Evolutionary conservation across 2,113 vertebrate species (phyloP), one percentile per base, ranked within the genome.

Genomic region (Pelvicachromis taeniatus): DNA sequence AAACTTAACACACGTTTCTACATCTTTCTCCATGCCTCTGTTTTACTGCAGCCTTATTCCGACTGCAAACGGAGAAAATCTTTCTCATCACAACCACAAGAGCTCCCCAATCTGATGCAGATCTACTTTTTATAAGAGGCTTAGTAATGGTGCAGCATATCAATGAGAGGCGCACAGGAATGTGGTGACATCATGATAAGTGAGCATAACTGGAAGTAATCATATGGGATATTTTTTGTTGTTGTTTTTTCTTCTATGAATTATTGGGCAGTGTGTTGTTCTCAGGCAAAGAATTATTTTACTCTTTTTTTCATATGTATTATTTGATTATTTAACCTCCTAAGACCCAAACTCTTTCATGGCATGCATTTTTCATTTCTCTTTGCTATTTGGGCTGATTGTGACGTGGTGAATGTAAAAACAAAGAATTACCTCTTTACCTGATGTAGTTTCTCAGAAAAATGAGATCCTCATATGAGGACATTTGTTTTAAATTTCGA

Each of bases 1-100:
- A 75, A 80, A 80, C 11, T 6, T 10, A 73, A 16, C 21, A 77
- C 68, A 48, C 4, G 33, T 70, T 11, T 19, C 38, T 63, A 5
- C 31, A 12, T 35, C 59, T 61, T 61, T 58, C 65, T 81, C 7
- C 10, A 2, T 83, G 31, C 17, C 42, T 42, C 35, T 87, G 86
- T 78, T 80, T 68, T 75, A 79, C 59, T 70, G 79, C 50, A 58
- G 63, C 55, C 35, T n/a, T 61, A 61, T 33, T 61, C 58, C 9
- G 8, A 35, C 58, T 61, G 31, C 58, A 61, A 61, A 65, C 80
- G 90, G 73, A 58, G 50, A 84, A 55, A 45, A 83, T 86, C 42
- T n/a, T 10, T 54, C 13, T 88, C 88, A 90, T 90, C 80, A 77
- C 26, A 78, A 59, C 50, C 40, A 82, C 68, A 53, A 83, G n/a